phyloP scores from a whole-genome alignment of 2,113 vertebrate species.

The Mus musculus region DNA sequence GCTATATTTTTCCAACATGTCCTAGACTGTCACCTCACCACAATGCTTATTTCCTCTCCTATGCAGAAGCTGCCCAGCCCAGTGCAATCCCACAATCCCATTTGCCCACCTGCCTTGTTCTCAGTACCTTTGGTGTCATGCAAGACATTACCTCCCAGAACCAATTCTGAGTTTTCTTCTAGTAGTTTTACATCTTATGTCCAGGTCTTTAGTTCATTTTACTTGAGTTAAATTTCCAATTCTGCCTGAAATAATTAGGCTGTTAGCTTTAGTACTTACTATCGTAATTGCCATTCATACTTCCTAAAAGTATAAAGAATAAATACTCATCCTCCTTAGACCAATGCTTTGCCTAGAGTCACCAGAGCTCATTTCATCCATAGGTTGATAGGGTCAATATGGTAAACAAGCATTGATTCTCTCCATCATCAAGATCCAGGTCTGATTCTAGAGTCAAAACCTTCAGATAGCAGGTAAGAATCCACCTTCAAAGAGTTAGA shows the following conservation, averaged over 20 bases:
- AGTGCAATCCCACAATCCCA: too few species aligned
- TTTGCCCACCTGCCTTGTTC: not conserved
- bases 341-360: not conserved
- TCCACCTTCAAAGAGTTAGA: not conserved
- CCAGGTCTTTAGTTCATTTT: not conserved
- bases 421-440: not conserved
- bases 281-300: not conserved
- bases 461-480: not conserved
- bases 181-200: not conserved
- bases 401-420: too few species aligned
- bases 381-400: not conserved
- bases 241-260: not conserved
- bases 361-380: not conserved
- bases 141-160: not conserved
- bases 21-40: too few species aligned
- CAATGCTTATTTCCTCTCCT: not conserved
- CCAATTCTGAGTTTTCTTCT: not conserved
- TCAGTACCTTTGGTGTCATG: not conserved
- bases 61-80: not conserved
- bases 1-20: accelerated
- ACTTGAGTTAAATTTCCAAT: not conserved
- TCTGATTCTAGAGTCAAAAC: not conserved
- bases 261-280: not conserved
- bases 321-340: not conserved
- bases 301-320: too few species aligned